Conservation (phyloP, 2,797 vertebrate genomes). For the Spea hammondii region DNA sequence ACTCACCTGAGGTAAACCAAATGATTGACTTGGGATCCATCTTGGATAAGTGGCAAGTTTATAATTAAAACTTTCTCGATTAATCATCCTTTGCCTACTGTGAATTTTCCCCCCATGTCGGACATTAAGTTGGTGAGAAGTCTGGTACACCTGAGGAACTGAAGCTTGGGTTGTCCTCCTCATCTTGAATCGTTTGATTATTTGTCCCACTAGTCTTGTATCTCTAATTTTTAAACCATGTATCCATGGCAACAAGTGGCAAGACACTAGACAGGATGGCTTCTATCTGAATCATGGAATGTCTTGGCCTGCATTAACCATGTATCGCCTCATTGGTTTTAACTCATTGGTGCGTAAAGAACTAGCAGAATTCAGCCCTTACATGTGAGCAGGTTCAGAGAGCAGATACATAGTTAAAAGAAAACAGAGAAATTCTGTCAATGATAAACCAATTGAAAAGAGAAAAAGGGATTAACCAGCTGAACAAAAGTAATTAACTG, state of each 20-base stretch:
- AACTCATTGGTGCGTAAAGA: slow-evolving; percentile 31
- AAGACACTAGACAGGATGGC: neutral
- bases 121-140: slow-evolving; percentile 20
- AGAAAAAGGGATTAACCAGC: neutral
- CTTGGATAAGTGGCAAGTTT: slow-evolving; percentile 45
- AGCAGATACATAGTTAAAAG: slow-evolving; percentile 20
- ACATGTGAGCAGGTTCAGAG: neutral
- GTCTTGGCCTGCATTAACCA: slow-evolving; percentile 25
- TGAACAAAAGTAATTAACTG: slow-evolving; percentile 11
- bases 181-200: slow-evolving; percentile 39
- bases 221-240: slow-evolving; percentile 3
- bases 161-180: neutral
- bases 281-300: slow-evolving; percentile 17
- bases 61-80: slow-evolving; percentile 44
- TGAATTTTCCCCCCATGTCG: slow-evolving; percentile 4
- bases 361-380: neutral
- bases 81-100: slow-evolving; percentile 26
- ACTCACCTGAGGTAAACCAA: slow-evolving; percentile 53
- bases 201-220: neutral
- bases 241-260: slow-evolving; percentile 11
- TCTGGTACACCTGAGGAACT: slow-evolving; percentile 17
- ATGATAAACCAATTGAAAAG: slow-evolving; percentile 47
- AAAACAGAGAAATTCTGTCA: slow-evolving; percentile 28
- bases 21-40: slow-evolving; percentile 35
- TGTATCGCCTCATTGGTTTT: slow-evolving; percentile 14